These are phyloP conservation scores for Hyperoplus lanceolatus DNA, from an alignment of 2,797 vertebrate genomes.

Conservation along the genomic window DNA sequence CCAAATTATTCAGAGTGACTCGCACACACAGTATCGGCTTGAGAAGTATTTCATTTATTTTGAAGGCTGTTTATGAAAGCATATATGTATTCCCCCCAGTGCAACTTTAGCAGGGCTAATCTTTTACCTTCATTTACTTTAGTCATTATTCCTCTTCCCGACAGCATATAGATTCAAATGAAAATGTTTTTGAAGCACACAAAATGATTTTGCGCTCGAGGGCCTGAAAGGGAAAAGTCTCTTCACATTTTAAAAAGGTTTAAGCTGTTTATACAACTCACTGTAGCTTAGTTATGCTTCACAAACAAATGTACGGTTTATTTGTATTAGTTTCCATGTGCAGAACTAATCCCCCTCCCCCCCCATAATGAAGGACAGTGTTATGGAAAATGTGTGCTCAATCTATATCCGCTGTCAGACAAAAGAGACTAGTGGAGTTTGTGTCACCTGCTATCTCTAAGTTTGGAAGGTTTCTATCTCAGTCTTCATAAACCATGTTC, in stretches of 20 bases:
- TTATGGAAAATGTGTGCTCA: not conserved
- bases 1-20: not conserved
- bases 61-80: not conserved
- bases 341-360: not conserved
- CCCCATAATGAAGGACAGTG: not conserved
- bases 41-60: not conserved
- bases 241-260: conserved; percentile 7
- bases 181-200: not conserved
- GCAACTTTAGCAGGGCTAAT: not conserved
- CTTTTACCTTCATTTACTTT: not conserved
- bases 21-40: not conserved
- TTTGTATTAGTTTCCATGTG: not conserved
- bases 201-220: not conserved
- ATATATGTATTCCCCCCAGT: not conserved
- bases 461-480: not conserved
- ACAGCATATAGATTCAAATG: not conserved
- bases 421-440: not conserved
- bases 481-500: not conserved
- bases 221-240: not conserved
- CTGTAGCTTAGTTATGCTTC: not conserved
- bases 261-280: not conserved
- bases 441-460: not conserved
- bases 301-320: not conserved
- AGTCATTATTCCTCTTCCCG: not conserved
- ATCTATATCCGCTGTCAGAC: not conserved